phyloP scores from a whole-genome alignment of 2,888 invertebrate genomes.

The Tolmerus cingulatus region DNA sequence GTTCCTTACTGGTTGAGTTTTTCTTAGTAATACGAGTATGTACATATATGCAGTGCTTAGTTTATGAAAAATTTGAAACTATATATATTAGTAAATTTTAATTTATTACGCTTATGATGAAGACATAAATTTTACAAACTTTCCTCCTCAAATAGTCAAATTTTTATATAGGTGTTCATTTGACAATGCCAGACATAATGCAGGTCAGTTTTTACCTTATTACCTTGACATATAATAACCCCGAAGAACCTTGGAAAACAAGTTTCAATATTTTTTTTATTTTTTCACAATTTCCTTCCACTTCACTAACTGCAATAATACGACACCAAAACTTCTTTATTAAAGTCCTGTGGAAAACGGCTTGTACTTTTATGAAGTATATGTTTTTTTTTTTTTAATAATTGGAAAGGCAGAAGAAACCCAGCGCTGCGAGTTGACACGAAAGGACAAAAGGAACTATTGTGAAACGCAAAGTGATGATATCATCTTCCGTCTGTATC shows the following conservation, averaged over 20 bases:
- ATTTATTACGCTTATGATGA: too few species aligned
- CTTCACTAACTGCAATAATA: not conserved
- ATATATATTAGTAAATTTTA: too few species aligned
- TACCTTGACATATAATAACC: not conserved
- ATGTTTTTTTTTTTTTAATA: not conserved
- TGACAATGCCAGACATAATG: not conserved
- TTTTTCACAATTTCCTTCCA: not conserved
- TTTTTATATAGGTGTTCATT: not conserved
- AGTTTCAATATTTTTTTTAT: not conserved
- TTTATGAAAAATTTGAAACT: too few species aligned
- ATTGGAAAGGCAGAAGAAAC: not conserved
- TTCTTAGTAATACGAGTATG: too few species aligned
- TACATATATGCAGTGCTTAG: too few species aligned
- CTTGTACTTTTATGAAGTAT: not conserved
- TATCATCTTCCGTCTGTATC: not conserved
- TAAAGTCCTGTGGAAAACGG: not conserved
- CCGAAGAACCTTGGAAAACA: not conserved
- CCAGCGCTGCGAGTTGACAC: not conserved
- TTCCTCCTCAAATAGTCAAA: not conserved
- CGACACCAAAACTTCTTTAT: not conserved
- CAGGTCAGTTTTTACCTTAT: not conserved
- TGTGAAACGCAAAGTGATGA: not conserved
- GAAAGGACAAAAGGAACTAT: not conserved
- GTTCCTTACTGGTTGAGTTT: too few species aligned
- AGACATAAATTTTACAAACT: not conserved